phyloP scores from a whole-genome alignment of 2,888 invertebrate species.

The Stenodema calcarata region DNA sequence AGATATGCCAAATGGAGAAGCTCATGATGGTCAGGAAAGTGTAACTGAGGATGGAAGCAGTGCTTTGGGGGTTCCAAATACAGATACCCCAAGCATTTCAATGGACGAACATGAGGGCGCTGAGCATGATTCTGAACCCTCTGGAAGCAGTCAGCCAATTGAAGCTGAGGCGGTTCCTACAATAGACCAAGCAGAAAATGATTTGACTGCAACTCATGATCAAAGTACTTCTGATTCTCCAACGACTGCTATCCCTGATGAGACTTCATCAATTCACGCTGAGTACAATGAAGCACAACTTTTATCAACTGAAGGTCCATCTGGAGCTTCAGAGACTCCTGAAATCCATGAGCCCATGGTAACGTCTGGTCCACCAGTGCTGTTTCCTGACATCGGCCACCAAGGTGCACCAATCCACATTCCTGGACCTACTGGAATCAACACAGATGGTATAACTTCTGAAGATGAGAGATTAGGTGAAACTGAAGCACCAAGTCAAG shows the following conservation, averaged over 20 bases:
- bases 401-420: conserved; percentile 34
- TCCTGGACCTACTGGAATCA: conserved; percentile 43
- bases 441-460: neutral
- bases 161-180: neutral
- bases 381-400: conserved; percentile 32
- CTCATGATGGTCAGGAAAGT: neutral
- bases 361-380: conserved; percentile 28
- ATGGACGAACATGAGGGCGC: neutral
- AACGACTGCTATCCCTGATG: neutral
- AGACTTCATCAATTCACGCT: neutral
- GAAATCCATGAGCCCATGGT: neutral
- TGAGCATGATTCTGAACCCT: conserved; percentile 29
- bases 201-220: conserved; percentile 15
- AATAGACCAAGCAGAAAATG: neutral
- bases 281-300: neutral
- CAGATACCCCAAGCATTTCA: neutral
- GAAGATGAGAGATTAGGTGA: conserved; percentile 5
- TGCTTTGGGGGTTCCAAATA: neutral
- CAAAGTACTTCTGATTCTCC: neutral
- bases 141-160: neutral
- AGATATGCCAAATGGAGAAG: neutral
- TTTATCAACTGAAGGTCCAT: conserved; percentile 8
- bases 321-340: conserved; percentile 11
- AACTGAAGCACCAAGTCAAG: neutral
- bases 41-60: neutral